Percentiles rank a stretch among this genome's conserved stretches.
Conservation (phyloP, 2,888 invertebrate genomes). For the Temnothorax rugatulus region DNA sequence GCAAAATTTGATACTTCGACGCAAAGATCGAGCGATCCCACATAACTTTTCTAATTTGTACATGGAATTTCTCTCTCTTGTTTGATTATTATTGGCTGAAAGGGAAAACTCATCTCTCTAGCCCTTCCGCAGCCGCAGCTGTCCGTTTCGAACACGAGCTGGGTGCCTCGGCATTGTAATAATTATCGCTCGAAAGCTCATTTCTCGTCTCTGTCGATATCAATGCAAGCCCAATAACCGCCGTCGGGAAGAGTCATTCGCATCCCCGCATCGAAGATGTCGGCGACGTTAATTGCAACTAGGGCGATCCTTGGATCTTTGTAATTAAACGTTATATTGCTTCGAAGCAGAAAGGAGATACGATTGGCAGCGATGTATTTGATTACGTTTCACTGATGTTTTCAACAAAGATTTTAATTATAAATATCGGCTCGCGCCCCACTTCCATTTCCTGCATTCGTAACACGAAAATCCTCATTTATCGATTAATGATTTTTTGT, state of each 20-base stretch:
- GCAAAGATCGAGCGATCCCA: background rate
- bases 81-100: background rate
- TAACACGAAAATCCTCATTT: conserved; percentile 2
- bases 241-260: conserved; percentile 37
- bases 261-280: conserved; percentile 40
- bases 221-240: conserved; percentile 43
- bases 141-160: background rate
- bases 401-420: conserved; percentile 52
- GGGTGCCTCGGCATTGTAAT: conserved; percentile 29
- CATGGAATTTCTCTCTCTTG: background rate
- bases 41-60: background rate
- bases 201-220: conserved; percentile 30
- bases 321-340: conserved; percentile 42
- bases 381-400: conserved; percentile 16
- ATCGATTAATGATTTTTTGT: conserved; percentile 4
- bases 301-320: conserved; percentile 43
- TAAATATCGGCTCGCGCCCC: conserved; percentile 34
- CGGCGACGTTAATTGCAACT: conserved; percentile 58
- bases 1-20: background rate
- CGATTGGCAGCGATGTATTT: conserved; percentile 4
- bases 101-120: background rate
- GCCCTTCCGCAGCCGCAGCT: background rate
- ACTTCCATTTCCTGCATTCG: background rate
- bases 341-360: conserved; percentile 21
- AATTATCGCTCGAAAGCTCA: conserved; percentile 51